These are phyloP conservation scores for Osmerus eperlanus DNA, from an alignment of 2,113 vertebrate species.

Conservation along the genomic window DNA sequence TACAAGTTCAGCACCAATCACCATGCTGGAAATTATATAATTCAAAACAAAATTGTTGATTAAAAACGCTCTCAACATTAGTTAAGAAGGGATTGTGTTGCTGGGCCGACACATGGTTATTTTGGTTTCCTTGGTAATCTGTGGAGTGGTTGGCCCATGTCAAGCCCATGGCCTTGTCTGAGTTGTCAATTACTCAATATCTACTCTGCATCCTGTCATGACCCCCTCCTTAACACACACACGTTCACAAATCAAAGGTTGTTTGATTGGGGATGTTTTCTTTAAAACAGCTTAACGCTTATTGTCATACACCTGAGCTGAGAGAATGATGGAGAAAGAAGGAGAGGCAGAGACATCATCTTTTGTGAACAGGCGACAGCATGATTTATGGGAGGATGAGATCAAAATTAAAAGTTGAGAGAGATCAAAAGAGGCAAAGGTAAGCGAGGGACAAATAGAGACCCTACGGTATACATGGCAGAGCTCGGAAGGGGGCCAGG, in stretches of 20 bases:
- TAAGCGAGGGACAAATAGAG: background rate
- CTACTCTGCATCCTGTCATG: background rate
- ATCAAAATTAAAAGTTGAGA: background rate
- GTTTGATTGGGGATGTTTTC: conserved; percentile 29
- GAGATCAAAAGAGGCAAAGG: background rate
- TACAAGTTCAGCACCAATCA: too few species aligned
- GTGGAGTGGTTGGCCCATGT: too few species aligned
- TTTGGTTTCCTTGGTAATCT: too few species aligned
- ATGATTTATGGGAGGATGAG: background rate
- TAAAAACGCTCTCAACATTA: too few species aligned
- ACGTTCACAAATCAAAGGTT: conserved; percentile 21
- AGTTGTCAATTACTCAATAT: background rate
- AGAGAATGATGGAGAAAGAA: background rate
- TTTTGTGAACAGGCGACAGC: background rate
- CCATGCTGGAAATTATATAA: too few species aligned
- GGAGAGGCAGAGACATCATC: background rate
- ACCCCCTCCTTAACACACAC: background rate
- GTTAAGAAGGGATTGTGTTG: background rate
- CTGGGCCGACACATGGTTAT: background rate
- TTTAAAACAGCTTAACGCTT: conserved; percentile 36
- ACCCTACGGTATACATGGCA: background rate
- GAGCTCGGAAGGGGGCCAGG: background rate
- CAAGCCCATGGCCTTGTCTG: too few species aligned
- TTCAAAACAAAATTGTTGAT: too few species aligned
- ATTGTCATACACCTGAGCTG: conserved; percentile 31